Evolutionary conservation across 1,140 invertebrate genomes (phyloP).

Genomic region (Augochlora pura): DNA sequence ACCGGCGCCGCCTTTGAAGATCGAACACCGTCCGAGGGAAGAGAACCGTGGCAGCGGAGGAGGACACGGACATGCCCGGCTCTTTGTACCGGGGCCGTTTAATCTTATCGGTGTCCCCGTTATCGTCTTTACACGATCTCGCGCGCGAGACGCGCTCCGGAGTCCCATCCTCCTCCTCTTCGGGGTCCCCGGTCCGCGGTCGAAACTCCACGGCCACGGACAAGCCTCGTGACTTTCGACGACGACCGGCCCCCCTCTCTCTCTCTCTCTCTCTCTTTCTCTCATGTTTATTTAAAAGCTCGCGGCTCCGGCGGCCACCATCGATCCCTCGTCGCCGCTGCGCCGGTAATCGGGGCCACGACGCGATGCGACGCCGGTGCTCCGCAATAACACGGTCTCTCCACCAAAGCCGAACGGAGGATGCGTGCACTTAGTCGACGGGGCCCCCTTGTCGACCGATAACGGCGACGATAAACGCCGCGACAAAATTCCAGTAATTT

Average conservation of each 20-base stretch:
- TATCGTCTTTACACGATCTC: conserved; percentile 49
- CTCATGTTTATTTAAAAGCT: conserved; percentile 49
- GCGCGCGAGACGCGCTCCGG: background rate
- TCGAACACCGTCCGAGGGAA: conserved; percentile 14
- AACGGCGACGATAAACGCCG: conserved; percentile 14
- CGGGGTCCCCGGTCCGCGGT: background rate
- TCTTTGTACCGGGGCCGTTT: conserved; percentile 26
- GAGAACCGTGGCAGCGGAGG: conserved; percentile 9
- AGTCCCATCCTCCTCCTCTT: too few relatives aligned
- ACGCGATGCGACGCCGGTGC: background rate
- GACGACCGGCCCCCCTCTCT: background rate
- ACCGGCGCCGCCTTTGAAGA: conserved; percentile 25
- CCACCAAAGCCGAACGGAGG: background rate
- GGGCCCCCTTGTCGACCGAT: conserved; percentile 29
- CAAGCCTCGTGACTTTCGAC: conserved; percentile 15
- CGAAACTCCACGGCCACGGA: background rate
- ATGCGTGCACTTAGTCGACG: background rate
- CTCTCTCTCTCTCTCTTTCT: too few relatives aligned
- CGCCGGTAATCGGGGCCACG: conserved; percentile 6
- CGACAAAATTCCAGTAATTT: background rate
- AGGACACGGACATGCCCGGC: conserved; percentile 9
- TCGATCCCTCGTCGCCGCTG: background rate
- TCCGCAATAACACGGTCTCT: background rate
- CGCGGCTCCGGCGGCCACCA: background rate
- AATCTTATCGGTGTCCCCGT: conserved; percentile 40